A percentile compares a stretch with the other conserved stretches of the same genome.
Conservation (phyloP, 2,888 invertebrate genomes). For the Andricus curvator region DNA sequence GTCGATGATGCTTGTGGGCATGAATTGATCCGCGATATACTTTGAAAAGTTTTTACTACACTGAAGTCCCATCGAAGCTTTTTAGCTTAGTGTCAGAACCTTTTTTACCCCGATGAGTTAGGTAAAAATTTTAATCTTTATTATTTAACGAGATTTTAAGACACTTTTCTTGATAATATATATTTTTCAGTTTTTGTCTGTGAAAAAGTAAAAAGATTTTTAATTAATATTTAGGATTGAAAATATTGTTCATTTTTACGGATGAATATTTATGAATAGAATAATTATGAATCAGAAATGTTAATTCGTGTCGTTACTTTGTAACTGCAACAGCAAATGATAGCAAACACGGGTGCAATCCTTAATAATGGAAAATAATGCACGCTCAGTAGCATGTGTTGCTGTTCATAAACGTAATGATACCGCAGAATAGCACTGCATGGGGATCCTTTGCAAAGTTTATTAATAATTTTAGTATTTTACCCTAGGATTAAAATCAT, state of each 20-base stretch:
- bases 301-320: neutral
- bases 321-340: neutral
- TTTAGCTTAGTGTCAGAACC: neutral
- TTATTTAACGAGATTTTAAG: neutral
- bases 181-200: neutral
- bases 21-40: no score
- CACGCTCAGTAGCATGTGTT: constrained; percentile 18
- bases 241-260: neutral
- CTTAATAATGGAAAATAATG: constrained; percentile 34
- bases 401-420: constrained; percentile 33
- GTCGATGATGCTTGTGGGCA: no score
- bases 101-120: neutral
- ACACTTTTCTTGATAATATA: neutral
- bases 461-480: constrained; percentile 21
- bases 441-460: neutral
- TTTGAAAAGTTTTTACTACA: neutral
- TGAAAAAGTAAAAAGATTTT: neutral
- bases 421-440: constrained; percentile 6
- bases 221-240: neutral
- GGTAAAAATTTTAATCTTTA: neutral
- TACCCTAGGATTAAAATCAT: constrained; percentile 1
- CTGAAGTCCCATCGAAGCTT: neutral
- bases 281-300: neutral
- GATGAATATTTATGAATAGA: neutral
- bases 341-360: neutral